Evolutionary conservation across 2,113 vertebrate species (phyloP).

Genomic region (Aldabrachelys gigantea): DNA sequence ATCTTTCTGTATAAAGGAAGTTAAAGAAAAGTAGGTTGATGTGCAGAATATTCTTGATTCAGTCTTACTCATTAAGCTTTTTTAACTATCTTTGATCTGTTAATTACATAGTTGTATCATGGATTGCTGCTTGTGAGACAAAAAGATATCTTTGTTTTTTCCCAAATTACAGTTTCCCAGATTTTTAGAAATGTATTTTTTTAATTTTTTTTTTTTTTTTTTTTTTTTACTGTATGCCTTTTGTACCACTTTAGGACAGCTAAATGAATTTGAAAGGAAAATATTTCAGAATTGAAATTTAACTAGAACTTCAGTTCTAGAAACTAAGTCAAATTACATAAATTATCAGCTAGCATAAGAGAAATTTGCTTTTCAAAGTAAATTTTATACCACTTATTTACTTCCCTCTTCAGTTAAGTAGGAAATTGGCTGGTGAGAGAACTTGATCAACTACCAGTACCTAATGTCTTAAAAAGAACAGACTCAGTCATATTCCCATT

Average conservation of each 20-base stretch:
- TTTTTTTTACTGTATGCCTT: background rate
- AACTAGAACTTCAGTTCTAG: background rate
- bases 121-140: background rate
- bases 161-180: background rate
- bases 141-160: background rate
- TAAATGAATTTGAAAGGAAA: background rate
- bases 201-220: no score
- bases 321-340: background rate
- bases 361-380: no score
- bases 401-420: no score
- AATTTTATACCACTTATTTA: no score
- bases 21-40: background rate
- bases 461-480: no score
- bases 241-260: background rate
- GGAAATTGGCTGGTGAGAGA: no score
- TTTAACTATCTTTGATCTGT: background rate
- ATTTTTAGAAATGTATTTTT: background rate
- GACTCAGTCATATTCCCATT: no score
- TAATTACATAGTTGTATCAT: background rate
- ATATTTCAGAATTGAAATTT: background rate
- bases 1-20: background rate
- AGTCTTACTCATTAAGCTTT: background rate
- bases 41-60: background rate
- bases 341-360: no score
- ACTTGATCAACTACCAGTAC: no score